These are phyloP conservation scores for Acrocera orbiculus DNA, from an alignment of 2,888 invertebrate genomes.

Conservation along the genomic window DNA sequence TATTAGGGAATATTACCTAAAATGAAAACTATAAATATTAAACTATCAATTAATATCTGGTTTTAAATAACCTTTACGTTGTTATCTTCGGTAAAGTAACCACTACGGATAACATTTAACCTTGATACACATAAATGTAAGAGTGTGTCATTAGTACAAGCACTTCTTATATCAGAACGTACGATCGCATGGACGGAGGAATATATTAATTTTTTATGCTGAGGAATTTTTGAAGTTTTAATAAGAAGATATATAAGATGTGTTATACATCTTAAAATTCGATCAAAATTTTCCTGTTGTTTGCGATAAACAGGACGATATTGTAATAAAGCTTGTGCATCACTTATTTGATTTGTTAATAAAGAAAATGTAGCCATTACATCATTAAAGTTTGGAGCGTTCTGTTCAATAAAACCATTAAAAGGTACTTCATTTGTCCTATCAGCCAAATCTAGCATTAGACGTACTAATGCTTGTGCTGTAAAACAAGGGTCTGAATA, in stretches of 20 bases:
- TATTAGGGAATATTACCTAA: slow-evolving; percentile 58
- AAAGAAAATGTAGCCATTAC: slow-evolving; percentile 50
- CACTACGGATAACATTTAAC: slow-evolving; percentile 58
- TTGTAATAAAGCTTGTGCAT: slow-evolving; percentile 34
- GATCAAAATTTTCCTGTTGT: slow-evolving; percentile 68
- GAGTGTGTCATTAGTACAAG: slow-evolving; percentile 57
- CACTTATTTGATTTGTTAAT: slow-evolving; percentile 44
- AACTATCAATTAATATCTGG: slow-evolving; percentile 31
- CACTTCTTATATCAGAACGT: slow-evolving; percentile 37
- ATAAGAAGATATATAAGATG: slow-evolving; percentile 54
- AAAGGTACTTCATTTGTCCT: slow-evolving; percentile 36
- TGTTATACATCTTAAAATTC: slow-evolving; percentile 59
- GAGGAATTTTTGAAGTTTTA: slow-evolving; percentile 37
- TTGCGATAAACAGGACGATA: slow-evolving; percentile 53
- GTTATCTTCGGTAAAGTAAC: slow-evolving; percentile 54
- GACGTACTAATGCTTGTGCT: slow-evolving; percentile 67
- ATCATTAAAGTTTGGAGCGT: slow-evolving; percentile 46
- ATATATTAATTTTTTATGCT: slow-evolving; percentile 32
- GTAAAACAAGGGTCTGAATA: slow-evolving; percentile 67
- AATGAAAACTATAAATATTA: slow-evolving; percentile 14
- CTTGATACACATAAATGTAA: slow-evolving; percentile 69
- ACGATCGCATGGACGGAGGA: slow-evolving; percentile 38
- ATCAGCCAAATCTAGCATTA: slow-evolving; percentile 57
- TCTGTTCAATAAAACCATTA: slow-evolving; percentile 32
- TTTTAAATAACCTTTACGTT: slow-evolving; percentile 29